Evolutionary conservation across 2,888 invertebrate species (phyloP).

Genomic region (Formica aserva): DNA sequence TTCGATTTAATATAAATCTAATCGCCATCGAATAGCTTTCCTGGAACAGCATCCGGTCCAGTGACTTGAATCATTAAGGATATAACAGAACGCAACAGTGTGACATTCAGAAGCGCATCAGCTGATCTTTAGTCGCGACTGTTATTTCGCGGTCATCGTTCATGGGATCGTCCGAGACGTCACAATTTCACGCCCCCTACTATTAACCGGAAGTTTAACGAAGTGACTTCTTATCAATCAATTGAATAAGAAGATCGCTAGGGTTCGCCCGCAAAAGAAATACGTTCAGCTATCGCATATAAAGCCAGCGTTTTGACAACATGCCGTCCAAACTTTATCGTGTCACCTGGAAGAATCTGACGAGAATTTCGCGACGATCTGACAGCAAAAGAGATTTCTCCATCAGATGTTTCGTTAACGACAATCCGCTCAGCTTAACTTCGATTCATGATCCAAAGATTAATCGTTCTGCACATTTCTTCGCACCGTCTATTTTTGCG

Average conservation of each 20-base stretch:
- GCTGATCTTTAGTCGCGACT: slow-evolving; percentile 5
- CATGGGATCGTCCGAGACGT: slow-evolving; percentile 23
- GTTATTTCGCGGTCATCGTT: slow-evolving; percentile 9
- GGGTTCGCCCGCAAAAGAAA: slow-evolving; percentile 41
- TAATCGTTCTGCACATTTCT: not conserved
- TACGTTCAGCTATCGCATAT: slow-evolving; percentile 57
- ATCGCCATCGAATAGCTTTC: slow-evolving; percentile 56
- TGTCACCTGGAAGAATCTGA: slow-evolving; percentile 62
- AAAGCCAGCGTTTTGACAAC: slow-evolving; percentile 58
- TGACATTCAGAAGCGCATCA: not conserved
- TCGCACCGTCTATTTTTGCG: slow-evolving; percentile 12
- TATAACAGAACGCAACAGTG: not conserved
- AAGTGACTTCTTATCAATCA: slow-evolving; percentile 49
- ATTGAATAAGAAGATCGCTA: slow-evolving; percentile 47
- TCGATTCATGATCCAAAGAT: slow-evolving; percentile 19
- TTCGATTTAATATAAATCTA: slow-evolving; percentile 65
- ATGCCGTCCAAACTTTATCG: slow-evolving; percentile 62
- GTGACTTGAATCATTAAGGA: not conserved
- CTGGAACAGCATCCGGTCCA: not conserved
- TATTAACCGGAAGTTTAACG: slow-evolving; percentile 60
- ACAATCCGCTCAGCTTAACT: slow-evolving; percentile 1
- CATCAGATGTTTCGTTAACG: not conserved
- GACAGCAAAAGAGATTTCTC: slow-evolving; percentile 49
- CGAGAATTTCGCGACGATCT: slow-evolving; percentile 14
- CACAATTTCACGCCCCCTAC: slow-evolving; percentile 51